Evolutionary conservation across 2,888 invertebrate genomes (phyloP), one percentile per base, ranked within the genome.

Genomic region (Tiphia femorata): DNA sequence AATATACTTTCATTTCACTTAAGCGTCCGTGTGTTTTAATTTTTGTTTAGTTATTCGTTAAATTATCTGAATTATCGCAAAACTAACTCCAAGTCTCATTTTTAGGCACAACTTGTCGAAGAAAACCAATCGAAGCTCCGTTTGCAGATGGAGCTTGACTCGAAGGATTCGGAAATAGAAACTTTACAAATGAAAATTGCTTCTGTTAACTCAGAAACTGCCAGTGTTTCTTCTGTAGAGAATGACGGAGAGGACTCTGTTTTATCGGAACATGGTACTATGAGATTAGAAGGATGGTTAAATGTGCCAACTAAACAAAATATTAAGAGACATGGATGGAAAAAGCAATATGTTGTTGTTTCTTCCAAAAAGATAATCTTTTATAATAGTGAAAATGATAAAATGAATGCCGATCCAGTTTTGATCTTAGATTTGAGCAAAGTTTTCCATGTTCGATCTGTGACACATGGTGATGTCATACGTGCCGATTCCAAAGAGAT

Each of bases 401-500:
- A 97, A 83, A 92, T 93, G 85, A 96, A 97, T 80, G 93, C 95
- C 5, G 96, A 96, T 87, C 97, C 98, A 19, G 92, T 94, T 64
- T 91, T 98, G 84, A 96, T 98, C 77, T 87, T 98, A 77, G 98
- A 98, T 88, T 90, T 98, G 83, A 96, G 98, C 86, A 98, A 98
- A 89, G 93, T 99, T 82, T 98, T 97, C 88, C 98, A 98, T 87
- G 98, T 98, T 72, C 92, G 98, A 68, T 94, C 96, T 60, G 98
- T 99, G 71, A 98, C 98, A 63, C 98, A 98, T 85, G 98, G 98
- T 76, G 99, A 99, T 88, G 98, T 98, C 77, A 97, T 98, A 84
- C 92, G 98, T 83, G 98, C 97, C 51, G 97, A 98, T 88, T 95
- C 97, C 84, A 96, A 96, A 90, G 97, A 98, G 88, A 97, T 99